Conservation (phyloP, 2,888 invertebrate genomes). For the Chironomus tentans region DNA sequence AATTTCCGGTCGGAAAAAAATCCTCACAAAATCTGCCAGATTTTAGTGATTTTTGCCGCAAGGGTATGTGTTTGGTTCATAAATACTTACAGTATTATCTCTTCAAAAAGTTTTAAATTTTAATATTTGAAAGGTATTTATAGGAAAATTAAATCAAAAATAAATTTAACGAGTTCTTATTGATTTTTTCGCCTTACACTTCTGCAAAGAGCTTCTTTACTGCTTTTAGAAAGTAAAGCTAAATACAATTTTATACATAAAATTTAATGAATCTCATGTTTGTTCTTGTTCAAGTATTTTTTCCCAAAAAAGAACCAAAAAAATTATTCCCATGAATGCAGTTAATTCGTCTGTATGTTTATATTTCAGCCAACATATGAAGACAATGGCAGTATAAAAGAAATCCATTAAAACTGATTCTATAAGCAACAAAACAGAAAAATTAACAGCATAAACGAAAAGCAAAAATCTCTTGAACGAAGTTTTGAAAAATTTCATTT, state of each 20-base stretch:
- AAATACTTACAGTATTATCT: no score
- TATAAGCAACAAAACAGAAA: no score
- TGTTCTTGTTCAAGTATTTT: background rate
- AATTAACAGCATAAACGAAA: no score
- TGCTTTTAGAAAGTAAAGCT: no score
- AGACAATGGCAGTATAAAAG: background rate
- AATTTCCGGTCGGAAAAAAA: no score
- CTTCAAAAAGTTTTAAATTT: background rate
- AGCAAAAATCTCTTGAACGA: no score
- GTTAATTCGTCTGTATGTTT: background rate
- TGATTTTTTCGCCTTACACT: no score
- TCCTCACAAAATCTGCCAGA: no score
- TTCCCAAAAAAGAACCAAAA: background rate
- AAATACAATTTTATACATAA: background rate
- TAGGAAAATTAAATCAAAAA: background rate
- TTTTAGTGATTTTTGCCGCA: no score
- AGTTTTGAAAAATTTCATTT: background rate
- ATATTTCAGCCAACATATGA: background rate
- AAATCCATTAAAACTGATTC: background rate
- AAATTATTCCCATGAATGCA: background rate
- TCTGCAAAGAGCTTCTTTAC: no score
- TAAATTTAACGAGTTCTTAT: background rate
- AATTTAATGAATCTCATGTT: background rate
- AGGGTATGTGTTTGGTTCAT: no score
- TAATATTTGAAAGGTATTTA: background rate